Percentiles rank a stretch among this genome's conserved stretches.
These are phyloP conservation scores for Carcharodon carcharias DNA, from an alignment of 2,797 vertebrate species.

Conservation along the genomic window DNA sequence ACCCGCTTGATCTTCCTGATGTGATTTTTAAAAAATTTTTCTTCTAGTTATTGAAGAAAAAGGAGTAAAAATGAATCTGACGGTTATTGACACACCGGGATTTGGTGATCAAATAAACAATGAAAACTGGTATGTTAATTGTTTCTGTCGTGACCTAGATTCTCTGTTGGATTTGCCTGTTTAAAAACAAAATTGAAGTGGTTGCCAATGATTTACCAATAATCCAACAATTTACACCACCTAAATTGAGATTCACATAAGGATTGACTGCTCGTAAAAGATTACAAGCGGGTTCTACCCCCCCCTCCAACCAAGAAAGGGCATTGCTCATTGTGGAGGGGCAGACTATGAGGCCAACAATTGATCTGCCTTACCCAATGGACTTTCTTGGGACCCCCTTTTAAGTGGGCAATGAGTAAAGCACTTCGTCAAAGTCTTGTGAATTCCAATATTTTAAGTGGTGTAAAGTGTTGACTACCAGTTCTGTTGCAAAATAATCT, in stretches of 20 bases:
- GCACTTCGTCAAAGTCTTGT: neutral
- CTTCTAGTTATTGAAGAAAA: slow-evolving; percentile 74
- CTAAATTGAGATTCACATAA: neutral
- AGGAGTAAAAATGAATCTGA: slow-evolving; percentile 77
- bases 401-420: neutral
- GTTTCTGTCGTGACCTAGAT: no score
- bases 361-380: neutral
- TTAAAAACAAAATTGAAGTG: neutral
- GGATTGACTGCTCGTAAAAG: neutral
- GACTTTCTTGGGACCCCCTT: neutral
- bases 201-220: neutral
- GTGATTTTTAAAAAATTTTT: slow-evolving; percentile 28
- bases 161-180: neutral
- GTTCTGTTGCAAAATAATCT: neutral
- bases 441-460: neutral
- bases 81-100: slow-evolving; percentile 75
- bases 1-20: neutral
- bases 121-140: slow-evolving; percentile 64
- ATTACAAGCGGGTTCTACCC: neutral
- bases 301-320: neutral
- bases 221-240: neutral
- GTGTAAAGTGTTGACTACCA: neutral
- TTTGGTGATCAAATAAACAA: slow-evolving; percentile 87
- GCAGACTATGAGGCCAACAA: neutral
- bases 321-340: no score